Base-by-base conservation (phyloP, 2,797 vertebrate species). In the Aselliscus stoliczkanus region DNA sequence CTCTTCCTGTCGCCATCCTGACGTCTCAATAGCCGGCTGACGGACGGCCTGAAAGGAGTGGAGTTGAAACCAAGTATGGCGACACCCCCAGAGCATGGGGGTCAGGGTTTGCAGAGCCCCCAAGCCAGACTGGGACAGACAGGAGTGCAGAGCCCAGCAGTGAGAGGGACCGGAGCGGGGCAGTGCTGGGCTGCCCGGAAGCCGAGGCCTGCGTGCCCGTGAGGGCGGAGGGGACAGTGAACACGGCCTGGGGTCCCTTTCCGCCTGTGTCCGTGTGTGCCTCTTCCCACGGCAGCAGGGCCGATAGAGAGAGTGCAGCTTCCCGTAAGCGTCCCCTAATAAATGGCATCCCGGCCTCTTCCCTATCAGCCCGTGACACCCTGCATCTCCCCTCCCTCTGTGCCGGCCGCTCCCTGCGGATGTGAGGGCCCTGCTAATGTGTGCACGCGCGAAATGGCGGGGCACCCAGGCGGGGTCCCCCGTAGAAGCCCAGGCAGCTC, bases 301-400 rank as follows among this genome's bases (percentile, higher is more conserved):
- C 95, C 70, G 97, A 98, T 97, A 95, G 97, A 97, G 97, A 97
- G 97, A 98, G 98, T 97, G 98, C 98, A 96, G 97, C 98, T 98
- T 98, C 98, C 98, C 98, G 98, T 97, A 98, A 98, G 98, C 97
- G 98, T 97, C 97, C 97, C 96, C 98, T 98, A 98, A 98, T 98
- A 98, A 98, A 98, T 98, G 98, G 98, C 98, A 98, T 96, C 97
- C 7, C 98, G 98, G 96, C 98, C 98, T 97, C 97, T 97, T 97
- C 95, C 98, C 98, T 98, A 98, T 98, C 98, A 98, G 98, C 96
- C 87, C n/a, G 97, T 98, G 98, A 98, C 98, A 98, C 98, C 98
- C 98, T 75, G 94, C 98, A 98, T 98, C 98, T 97, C 98, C 98
- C 98, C 98, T 98, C 95, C 96, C 95, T 0, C 83, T 52, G 97